These are phyloP conservation scores for Osmerus eperlanus DNA, from an alignment of 2,113 vertebrate species.

Conservation along the genomic window DNA sequence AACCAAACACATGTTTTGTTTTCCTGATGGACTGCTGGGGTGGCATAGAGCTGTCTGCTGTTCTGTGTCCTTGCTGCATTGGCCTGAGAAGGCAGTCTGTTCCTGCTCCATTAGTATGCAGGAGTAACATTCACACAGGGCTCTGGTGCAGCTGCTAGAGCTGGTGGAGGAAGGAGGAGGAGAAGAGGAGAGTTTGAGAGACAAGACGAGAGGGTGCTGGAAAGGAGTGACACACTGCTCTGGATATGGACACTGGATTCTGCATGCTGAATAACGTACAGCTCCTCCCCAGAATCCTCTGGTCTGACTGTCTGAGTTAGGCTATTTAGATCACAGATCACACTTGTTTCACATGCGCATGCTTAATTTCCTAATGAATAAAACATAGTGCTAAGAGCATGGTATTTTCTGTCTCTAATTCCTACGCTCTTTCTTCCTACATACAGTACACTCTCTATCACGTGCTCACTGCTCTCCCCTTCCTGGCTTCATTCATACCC, in stretches of 20 bases:
- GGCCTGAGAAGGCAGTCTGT: constrained; percentile 7
- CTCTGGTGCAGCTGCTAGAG: constrained; percentile 66
- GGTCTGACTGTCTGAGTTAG: not conserved
- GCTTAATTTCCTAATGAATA: constrained; percentile 45
- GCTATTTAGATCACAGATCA: not conserved
- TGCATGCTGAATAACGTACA: no score
- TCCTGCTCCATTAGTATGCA: constrained; percentile 69
- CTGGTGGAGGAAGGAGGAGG: constrained; percentile 44
- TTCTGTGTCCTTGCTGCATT: not conserved
- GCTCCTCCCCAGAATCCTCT: not conserved
- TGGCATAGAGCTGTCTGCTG: not conserved
- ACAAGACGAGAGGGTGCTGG: constrained; percentile 24
- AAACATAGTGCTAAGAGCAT: constrained; percentile 38
- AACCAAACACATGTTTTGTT: not conserved
- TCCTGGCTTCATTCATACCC: constrained; percentile 12
- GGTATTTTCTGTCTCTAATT: constrained; percentile 27
- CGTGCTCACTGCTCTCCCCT: constrained; percentile 9
- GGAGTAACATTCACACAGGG: constrained; percentile 60
- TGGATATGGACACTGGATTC: no score
- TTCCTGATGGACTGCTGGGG: not conserved
- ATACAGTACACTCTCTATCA: constrained; percentile 27
- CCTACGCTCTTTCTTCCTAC: constrained; percentile 6
- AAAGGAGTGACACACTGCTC: not conserved
- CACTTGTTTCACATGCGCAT: not conserved
- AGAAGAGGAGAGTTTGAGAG: constrained; percentile 9